Conservation (phyloP, 2,797 vertebrate genomes). For the Catostomus latipinnis region DNA sequence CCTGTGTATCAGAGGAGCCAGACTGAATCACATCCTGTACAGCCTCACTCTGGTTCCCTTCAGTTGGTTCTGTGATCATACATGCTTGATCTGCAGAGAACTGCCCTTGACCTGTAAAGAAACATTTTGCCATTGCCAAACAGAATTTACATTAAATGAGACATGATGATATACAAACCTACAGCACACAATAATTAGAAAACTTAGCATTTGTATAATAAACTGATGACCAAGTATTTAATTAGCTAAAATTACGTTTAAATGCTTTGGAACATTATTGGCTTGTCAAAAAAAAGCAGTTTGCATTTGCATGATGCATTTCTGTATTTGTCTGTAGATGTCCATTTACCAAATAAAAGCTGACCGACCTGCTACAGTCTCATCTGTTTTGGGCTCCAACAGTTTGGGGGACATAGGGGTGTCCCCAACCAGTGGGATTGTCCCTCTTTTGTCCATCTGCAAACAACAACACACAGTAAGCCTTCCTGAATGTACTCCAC, state of each 20-base stretch:
- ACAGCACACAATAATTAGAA: background rate
- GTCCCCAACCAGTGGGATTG: conserved; percentile 38
- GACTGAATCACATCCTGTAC: background rate
- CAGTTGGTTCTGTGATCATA: background rate
- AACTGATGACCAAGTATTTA: background rate
- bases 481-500: background rate
- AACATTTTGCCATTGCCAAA: background rate
- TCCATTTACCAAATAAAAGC: background rate
- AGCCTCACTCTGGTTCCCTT: background rate
- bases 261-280: background rate
- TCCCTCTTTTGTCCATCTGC: conserved; percentile 63
- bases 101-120: conserved; percentile 19
- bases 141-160: background rate
- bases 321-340: no score
- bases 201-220: background rate
- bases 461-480: conserved; percentile 35
- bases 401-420: conserved; percentile 40
- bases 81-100: background rate
- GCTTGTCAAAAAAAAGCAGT: background rate
- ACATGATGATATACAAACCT: background rate
- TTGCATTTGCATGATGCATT: no score
- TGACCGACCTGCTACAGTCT: conserved; percentile 45
- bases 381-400: conserved; percentile 48
- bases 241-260: no score
- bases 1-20: conserved; percentile 50